These are phyloP conservation scores for Drosophila villosipedis DNA, from an alignment of 2,888 invertebrate species.

Conservation along the genomic window DNA sequence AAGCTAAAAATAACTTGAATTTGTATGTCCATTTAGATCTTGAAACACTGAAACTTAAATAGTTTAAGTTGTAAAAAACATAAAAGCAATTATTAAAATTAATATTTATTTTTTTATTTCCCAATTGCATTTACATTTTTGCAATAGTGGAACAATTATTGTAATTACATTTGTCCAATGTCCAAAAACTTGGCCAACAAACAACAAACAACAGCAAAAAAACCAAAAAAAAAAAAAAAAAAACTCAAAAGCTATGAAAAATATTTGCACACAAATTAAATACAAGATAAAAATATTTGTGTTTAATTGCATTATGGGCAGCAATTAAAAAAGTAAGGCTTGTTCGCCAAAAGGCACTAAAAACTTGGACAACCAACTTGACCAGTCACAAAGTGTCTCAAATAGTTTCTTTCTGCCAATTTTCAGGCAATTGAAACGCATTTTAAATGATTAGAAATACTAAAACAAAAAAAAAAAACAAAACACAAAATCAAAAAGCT, in stretches of 20 bases:
- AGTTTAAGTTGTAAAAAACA: neutral
- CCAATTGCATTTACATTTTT: slow-evolving; percentile 61
- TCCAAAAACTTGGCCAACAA: slow-evolving; percentile 35
- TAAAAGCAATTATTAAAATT: slow-evolving; percentile 15
- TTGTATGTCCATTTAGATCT: neutral
- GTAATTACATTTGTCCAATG: slow-evolving; percentile 41
- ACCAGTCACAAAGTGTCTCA: slow-evolving; percentile 42
- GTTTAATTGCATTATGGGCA: slow-evolving; percentile 71
- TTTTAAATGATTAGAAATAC: slow-evolving; percentile 65
- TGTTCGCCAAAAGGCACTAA: slow-evolving; percentile 30
- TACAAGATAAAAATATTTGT: slow-evolving; percentile 63
- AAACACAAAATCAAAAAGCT: slow-evolving; percentile 34
- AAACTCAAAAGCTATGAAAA: slow-evolving; percentile 31
- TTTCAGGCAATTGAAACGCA: slow-evolving; percentile 66
- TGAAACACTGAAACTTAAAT: neutral
- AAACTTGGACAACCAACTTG: slow-evolving; percentile 57
- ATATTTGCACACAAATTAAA: slow-evolving; percentile 65
- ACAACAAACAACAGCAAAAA: slow-evolving; percentile 9
- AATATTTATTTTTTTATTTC: slow-evolving; percentile 6
- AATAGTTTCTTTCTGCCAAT: slow-evolving; percentile 52
- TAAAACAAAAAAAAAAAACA: slow-evolving; percentile 8
- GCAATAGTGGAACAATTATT: slow-evolving; percentile 62
- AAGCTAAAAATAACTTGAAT: neutral
- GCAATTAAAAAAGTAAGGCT: slow-evolving; percentile 64
- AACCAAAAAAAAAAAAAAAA: neutral